phyloP scores from a whole-genome alignment of 2,888 invertebrate genomes.

The Gasteruption jaculator region DNA sequence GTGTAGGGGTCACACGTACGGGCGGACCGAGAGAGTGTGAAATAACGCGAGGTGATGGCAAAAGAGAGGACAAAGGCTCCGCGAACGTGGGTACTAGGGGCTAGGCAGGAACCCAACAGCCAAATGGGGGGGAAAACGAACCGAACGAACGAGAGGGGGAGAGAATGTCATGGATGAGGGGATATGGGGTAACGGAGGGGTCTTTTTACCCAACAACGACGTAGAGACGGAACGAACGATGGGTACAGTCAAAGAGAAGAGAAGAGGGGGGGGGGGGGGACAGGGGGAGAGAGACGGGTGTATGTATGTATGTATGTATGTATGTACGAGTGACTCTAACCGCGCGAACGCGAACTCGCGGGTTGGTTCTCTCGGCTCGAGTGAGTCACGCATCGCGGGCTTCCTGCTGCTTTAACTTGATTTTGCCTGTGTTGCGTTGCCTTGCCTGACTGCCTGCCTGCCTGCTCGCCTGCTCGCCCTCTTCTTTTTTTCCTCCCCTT shows the following conservation, averaged over 20 bases:
- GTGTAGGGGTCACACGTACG: conserved; percentile 17
- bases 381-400: conserved; percentile 52
- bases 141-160: conserved; percentile 10
- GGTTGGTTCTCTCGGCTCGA: conserved; percentile 42
- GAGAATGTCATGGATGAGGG: conserved; percentile 5
- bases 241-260: conserved; percentile 10
- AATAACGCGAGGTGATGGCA: conserved; percentile 48
- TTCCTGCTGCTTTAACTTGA: conserved; percentile 45
- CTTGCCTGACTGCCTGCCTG: conserved; percentile 9
- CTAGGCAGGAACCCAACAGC: conserved; percentile 33
- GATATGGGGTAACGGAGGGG: conserved; percentile 9
- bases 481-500: conserved; percentile 20
- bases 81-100: conserved; percentile 39
- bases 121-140: background rate
- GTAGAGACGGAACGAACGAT: conserved; percentile 12
- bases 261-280: conserved; percentile 14
- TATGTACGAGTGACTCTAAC: no score
- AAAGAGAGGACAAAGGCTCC: conserved; percentile 48
- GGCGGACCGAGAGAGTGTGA: conserved; percentile 40
- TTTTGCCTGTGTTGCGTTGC: conserved; percentile 16
- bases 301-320: no score
- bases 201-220: no score
- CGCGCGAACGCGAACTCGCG: conserved; percentile 47
- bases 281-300: conserved; percentile 12
- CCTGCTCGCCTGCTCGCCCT: conserved; percentile 19